Conservation (phyloP, 2,888 invertebrate genomes). For the Oscheius myriophilus region DNA sequence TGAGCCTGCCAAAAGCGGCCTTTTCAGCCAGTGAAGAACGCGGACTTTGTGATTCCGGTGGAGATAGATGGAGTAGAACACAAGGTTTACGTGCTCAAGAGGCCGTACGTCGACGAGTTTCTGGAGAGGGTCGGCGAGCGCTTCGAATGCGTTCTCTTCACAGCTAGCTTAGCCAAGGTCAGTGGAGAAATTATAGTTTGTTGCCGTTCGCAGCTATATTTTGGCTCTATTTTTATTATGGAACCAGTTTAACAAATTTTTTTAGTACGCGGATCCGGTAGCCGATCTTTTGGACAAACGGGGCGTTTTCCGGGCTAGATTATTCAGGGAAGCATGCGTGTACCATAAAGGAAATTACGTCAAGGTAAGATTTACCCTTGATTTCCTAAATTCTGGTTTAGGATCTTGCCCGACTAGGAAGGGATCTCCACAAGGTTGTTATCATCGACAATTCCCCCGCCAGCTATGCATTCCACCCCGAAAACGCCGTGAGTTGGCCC, state of each 20-base stretch:
- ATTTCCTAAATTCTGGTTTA: conserved; percentile 44
- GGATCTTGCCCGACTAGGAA: conserved; percentile 95
- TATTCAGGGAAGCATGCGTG: conserved; percentile 99
- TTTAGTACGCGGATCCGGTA: conserved; percentile 96
- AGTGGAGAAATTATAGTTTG: too few species aligned
- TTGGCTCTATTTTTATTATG: not conserved
- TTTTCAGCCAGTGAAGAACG: conserved; percentile 96
- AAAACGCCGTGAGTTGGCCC: conserved; percentile 87
- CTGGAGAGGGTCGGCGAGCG: conserved; percentile 95
- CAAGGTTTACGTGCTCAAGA: conserved; percentile 94
- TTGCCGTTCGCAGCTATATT: not conserved
- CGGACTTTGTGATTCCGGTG: conserved; percentile 99
- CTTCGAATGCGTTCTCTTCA: conserved; percentile 99
- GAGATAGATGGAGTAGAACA: conserved; percentile 99
- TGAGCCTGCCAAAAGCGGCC: not conserved
- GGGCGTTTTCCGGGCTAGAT: conserved; percentile 83
- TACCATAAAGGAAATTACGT: conserved; percentile 99
- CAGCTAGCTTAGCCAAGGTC: conserved; percentile 94
- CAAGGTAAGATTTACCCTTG: conserved; percentile 75
- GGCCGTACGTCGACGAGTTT: conserved; percentile 99
- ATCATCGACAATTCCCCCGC: conserved; percentile 99
- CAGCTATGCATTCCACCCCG: conserved; percentile 99
- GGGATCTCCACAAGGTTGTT: conserved; percentile 93
- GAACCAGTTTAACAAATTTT: conserved; percentile 28
- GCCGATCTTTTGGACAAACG: conserved; percentile 96